Percentiles rank a stretch among this genome's conserved stretches.
Conservation (phyloP, 1,140 invertebrate species). For the Caenorhabditis elegans region DNA sequence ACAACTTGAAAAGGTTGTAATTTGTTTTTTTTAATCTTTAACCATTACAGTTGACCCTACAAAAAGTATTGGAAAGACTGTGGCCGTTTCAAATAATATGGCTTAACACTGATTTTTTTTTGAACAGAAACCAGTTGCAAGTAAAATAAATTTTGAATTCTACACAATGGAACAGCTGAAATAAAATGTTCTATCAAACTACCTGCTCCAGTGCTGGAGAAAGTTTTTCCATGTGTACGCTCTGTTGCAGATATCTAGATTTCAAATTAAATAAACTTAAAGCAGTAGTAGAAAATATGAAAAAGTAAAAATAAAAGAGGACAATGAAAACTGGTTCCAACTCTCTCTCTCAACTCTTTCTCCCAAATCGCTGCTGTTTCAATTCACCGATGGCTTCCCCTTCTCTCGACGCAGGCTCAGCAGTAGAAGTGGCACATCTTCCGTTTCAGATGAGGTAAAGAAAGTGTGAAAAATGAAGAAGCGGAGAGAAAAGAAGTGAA, state of each 20-base stretch:
- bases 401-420: neutral
- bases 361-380: constrained; percentile 25
- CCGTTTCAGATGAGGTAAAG: neutral
- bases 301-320: neutral
- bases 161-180: too few species aligned
- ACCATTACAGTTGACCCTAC: too few species aligned
- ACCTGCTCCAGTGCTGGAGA: too few species aligned
- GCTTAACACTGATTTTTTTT: too few species aligned
- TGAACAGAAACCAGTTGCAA: too few species aligned
- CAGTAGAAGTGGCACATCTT: neutral
- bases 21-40: too few species aligned
- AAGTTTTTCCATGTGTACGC: too few species aligned
- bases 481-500: neutral
- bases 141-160: too few species aligned
- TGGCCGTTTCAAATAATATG: too few species aligned
- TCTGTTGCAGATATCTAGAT: neutral
- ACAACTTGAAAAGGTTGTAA: too few species aligned
- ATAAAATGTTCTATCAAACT: too few species aligned
- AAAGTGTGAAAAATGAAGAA: neutral
- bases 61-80: too few species aligned
- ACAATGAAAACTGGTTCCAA: neutral
- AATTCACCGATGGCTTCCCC: constrained; percentile 22
- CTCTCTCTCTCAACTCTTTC: neutral
- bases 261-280: neutral
- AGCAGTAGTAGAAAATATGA: neutral